Conservation (phyloP, 2,888 invertebrate genomes). For the Atrina japonica region DNA sequence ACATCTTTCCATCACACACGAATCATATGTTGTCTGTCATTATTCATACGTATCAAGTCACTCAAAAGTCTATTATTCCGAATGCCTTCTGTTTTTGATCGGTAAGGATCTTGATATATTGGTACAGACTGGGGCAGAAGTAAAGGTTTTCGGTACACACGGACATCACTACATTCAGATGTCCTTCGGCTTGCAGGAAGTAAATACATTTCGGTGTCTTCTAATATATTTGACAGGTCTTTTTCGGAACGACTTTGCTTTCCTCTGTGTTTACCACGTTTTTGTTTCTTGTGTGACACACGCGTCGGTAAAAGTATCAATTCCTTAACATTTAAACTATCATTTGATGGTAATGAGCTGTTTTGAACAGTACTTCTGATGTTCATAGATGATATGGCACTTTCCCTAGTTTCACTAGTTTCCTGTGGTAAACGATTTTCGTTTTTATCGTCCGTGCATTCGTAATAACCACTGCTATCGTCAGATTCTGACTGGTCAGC, state of each 20-base stretch:
- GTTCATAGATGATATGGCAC: constrained; percentile 35
- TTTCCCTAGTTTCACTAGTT: neutral
- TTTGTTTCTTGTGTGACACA: constrained; percentile 4
- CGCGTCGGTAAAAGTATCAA: constrained; percentile 5
- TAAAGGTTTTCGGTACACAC: constrained; percentile 48
- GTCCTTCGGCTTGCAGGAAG: constrained; percentile 50
- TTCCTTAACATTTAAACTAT: neutral
- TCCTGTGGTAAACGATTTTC: neutral
- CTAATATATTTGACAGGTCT: neutral
- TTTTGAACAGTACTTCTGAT: constrained; percentile 11
- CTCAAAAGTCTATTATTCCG: constrained; percentile 55
- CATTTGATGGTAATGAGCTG: neutral
- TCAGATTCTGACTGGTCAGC: constrained; percentile 60
- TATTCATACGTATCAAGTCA: constrained; percentile 62
- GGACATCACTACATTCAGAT: constrained; percentile 35
- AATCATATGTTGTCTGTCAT: constrained; percentile 59
- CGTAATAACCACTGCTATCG: constrained; percentile 57
- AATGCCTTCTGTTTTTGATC: constrained; percentile 50
- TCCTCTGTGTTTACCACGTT: neutral
- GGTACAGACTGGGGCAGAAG: constrained; percentile 54
- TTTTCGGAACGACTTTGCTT: constrained; percentile 3
- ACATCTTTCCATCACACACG: no score
- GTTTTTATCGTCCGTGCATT: constrained; percentile 41
- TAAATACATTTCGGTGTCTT: constrained; percentile 59
- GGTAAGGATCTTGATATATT: constrained; percentile 59